Percentiles rank a stretch among this genome's conserved stretches.
Conservation (phyloP, 2,888 invertebrate species). For the Cantharis nigra region DNA sequence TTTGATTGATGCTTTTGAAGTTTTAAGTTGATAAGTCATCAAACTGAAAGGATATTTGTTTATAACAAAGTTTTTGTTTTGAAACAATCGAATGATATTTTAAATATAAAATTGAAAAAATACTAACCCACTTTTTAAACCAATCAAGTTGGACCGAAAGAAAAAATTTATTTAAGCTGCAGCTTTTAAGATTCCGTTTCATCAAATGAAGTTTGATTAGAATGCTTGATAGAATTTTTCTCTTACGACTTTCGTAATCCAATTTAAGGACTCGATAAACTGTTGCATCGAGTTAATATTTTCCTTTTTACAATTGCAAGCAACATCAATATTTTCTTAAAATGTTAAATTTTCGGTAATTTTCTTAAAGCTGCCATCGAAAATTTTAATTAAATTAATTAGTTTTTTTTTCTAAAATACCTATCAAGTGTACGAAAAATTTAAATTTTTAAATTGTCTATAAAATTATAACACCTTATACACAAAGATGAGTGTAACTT, state of each 20-base stretch:
- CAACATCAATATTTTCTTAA: neutral
- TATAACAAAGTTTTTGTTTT: neutral
- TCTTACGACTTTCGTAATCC: conserved; percentile 2
- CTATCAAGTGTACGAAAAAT: neutral
- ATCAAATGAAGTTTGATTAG: neutral
- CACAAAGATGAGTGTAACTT: neutral
- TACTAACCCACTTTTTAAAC: neutral
- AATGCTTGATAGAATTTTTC: conserved; percentile 7
- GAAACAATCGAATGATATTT: neutral
- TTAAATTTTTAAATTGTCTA: neutral
- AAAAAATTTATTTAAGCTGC: neutral
- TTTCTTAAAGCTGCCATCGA: neutral
- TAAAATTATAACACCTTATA: neutral
- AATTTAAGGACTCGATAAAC: conserved; percentile 12
- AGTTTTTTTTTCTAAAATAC: neutral
- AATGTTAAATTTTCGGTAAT: neutral
- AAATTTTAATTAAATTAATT: neutral
- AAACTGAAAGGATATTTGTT: neutral
- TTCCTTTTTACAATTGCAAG: neutral
- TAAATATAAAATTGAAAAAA: neutral
- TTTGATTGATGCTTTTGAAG: neutral
- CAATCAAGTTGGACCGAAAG: neutral
- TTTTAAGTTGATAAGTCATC: neutral
- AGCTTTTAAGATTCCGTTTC: neutral
- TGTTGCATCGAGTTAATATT: conserved; percentile 5